Percentiles rank a stretch among this genome's conserved stretches.
These are phyloP conservation scores for Junco hyemalis DNA, from an alignment of 2,113 vertebrate genomes.

Conservation along the genomic window DNA sequence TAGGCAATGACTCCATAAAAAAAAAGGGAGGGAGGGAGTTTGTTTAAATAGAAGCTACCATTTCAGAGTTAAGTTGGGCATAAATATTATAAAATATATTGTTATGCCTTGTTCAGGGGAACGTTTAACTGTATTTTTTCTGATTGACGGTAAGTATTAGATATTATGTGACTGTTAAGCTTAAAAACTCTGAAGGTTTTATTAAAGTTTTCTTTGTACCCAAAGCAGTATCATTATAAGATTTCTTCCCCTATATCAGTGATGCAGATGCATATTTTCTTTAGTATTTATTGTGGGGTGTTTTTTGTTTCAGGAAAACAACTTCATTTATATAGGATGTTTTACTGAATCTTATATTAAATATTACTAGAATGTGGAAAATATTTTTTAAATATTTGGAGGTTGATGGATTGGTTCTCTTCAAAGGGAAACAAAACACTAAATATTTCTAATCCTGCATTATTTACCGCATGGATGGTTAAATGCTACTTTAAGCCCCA, in stretches of 20 bases:
- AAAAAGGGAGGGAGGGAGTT: accelerated
- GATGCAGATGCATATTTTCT: background rate
- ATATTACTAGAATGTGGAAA: conserved; percentile 71
- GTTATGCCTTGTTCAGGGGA: background rate
- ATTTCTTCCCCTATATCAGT: background rate
- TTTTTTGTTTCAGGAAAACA: conserved; percentile 31
- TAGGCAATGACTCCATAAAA: background rate
- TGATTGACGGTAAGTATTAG: background rate
- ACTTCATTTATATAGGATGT: conserved; percentile 32
- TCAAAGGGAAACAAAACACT: conserved; percentile 96
- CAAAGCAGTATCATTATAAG: background rate
- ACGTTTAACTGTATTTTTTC: background rate
- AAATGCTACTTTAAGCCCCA: conserved; percentile 97
- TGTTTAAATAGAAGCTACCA: background rate
- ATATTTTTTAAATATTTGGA: conserved; percentile 77
- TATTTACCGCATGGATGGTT: conserved; percentile 98
- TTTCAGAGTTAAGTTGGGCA: background rate
- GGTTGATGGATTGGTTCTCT: conserved; percentile 87
- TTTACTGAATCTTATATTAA: conserved; percentile 70
- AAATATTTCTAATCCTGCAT: conserved; percentile 97
- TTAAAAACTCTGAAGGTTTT: background rate
- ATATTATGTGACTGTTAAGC: background rate
- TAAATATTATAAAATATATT: background rate
- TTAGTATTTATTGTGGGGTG: background rate
- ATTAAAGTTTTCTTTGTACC: background rate